Evolutionary conservation across 2,113 vertebrate species (phyloP), one percentile per base, ranked within the genome.

Genomic region (Myotis lucifugus): DNA sequence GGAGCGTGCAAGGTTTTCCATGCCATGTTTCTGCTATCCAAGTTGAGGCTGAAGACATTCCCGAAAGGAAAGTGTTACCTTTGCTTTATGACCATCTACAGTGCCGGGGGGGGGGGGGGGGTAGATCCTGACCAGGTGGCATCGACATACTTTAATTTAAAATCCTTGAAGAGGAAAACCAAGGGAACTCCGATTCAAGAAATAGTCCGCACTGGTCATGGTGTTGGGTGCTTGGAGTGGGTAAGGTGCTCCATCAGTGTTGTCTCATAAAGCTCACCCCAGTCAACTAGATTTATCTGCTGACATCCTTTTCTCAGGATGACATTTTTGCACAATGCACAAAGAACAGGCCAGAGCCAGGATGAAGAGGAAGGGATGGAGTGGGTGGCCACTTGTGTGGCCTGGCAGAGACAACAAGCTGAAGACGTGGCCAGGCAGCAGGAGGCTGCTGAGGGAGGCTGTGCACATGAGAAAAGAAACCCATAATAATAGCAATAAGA

Each of bases 251-350:
- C 32, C 17, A 13, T 46, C 85, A 69, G 18, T 48, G 40, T 52
- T 74, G 19, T 21, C 23, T 88, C 52, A 46, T 56, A 73, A 88
- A 73, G 25, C 70, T 93, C 52, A 87, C 52, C 17, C 27, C 11
- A 25, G 19, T 77, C 74, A 14, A 64, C 73, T 32, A 29, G 87
- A 46, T 29, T 17, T 90, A 17, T n/a, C 15, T 34, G 5, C 59
- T 73, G 14, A 37, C 17, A 17, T 72, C 46, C 64, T 93, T 88
- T 95, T 73, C 88, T 87, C 52, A 79, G 74, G 61, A 52, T 83
- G 67, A 86, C 88, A 96, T 88, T 97, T 92, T 69, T 83, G 32
- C 40, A 90, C 67, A 93, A 90, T 81, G n/a, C 59, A 95, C 72
- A 90, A 66, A 72, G 46, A 50, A 61, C 34, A 54, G 50, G 50